Conservation (phyloP, 2,113 vertebrate genomes). For the Cynocephalus volans region DNA sequence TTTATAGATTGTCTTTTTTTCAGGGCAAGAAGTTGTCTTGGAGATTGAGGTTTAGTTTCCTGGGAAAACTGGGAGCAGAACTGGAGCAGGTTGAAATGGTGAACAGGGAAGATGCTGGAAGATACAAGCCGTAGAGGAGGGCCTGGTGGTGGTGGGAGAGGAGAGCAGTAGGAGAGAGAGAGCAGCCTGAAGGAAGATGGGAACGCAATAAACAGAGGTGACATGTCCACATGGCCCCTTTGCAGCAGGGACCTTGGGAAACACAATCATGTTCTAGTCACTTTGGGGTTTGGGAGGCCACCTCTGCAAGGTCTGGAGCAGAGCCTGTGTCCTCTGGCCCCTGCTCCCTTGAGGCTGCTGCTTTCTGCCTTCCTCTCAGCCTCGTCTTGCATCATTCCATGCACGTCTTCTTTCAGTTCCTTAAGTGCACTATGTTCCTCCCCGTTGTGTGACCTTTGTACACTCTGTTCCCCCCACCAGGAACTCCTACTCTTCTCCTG, state of each 20-base stretch:
- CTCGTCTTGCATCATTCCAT: background rate
- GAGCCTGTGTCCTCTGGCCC: background rate
- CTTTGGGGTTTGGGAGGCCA: background rate
- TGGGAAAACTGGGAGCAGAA: background rate
- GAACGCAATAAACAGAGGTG: background rate
- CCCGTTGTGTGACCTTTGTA: background rate
- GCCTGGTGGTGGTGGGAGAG: background rate
- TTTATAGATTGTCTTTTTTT: background rate
- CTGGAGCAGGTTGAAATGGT: background rate
- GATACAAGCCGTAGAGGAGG: too few relatives aligned
- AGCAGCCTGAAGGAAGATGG: background rate
- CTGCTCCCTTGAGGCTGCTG: background rate
- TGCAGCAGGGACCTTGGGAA: background rate
- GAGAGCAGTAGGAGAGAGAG: background rate
- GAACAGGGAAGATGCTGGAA: background rate
- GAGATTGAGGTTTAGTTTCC: background rate
- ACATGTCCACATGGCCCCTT: background rate
- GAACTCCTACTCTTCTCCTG: background rate
- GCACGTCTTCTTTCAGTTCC: background rate
- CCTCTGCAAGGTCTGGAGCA: background rate
- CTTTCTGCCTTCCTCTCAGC: background rate
- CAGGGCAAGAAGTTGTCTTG: background rate
- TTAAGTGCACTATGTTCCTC: background rate
- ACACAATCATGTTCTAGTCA: background rate
- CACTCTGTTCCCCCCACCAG: background rate